Base-by-base conservation (phyloP, 1,140 invertebrate species). In the Drosophila albomicans region DNA sequence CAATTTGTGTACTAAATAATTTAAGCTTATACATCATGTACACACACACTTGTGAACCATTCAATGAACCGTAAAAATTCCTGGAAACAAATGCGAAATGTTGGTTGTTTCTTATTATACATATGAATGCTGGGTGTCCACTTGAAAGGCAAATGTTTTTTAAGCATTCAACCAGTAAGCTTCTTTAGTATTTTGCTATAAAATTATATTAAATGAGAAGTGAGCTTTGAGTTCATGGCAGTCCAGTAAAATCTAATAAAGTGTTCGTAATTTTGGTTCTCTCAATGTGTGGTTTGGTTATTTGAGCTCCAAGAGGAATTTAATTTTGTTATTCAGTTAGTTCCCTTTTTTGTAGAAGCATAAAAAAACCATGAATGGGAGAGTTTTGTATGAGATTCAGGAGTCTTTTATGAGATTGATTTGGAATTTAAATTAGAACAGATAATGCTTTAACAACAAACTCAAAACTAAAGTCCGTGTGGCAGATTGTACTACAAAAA, bases 1-100 rank as follows among this genome's bases (percentile, higher is more conserved):
- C n/a, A 52, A 13, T 28, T 63, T 63, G 16, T 51, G 20, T 61
- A 59, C 41, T 46, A 49, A 25, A 11, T 51, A 71, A 57, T 20
- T 13, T 54, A 57, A 71, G 43, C 54, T 41, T 45, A 25, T 30
- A 59, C 16, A 45, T 25, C 16, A 45, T 25, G 25, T 59, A 57
- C 35, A 25, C 15, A n/a, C 51, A 35, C 35, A 16, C 35, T 57
- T 57, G 54, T 57, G 3, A 4, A 41, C 54, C 41, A 57, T 48
- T 48, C 5, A 48, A 48, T 11, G 16, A 48, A 48, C 46, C 8
- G 11, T 48, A 48, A n/a, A 20, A 48, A 48, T 48, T 48, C 13
- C 46, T 16, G 15, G 46, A 20, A 16, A 25, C n/a, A 6, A 48
- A 4, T 8, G 6, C 7, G 8, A 38, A 38, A 38, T 38, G 35